Evolutionary conservation across 2,797 vertebrate species (phyloP).

Genomic region (Chaunax sp.): DNA sequence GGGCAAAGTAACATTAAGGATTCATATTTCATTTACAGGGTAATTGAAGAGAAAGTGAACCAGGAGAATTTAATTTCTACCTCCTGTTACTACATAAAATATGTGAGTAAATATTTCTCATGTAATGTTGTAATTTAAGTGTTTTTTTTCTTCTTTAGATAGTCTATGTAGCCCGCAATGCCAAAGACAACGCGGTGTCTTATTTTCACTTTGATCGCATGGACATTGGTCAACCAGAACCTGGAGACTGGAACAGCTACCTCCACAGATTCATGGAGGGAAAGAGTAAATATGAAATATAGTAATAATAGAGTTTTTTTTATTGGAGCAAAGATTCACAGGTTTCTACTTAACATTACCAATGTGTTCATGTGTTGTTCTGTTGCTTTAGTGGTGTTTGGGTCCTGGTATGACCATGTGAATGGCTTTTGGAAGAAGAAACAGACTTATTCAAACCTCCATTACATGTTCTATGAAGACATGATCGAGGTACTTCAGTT

Average conservation of each 20-base stretch:
- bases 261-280: conserved; percentile 71
- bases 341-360: neutral
- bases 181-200: conserved; percentile 88
- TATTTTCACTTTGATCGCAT: conserved; percentile 90
- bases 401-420: conserved; percentile 61
- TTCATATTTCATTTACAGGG: neutral
- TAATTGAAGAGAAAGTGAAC: neutral
- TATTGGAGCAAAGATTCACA: neutral
- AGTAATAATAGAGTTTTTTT: neutral
- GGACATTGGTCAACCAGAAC: conserved; percentile 81
- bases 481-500: conserved; percentile 75
- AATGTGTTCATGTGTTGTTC: neutral
- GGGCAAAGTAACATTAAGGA: neutral
- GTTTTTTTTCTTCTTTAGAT: neutral
- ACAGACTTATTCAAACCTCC: conserved; percentile 67
- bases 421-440: conserved; percentile 85
- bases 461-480: conserved; percentile 84
- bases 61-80: neutral
- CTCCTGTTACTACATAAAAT: neutral
- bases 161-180: conserved; percentile 29
- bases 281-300: conserved; percentile 21
- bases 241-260: conserved; percentile 82
- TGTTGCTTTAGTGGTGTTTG: neutral
- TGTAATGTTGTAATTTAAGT: neutral
- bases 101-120: neutral